A percentile compares a stretch with the other conserved stretches of the same genome.
Conservation (phyloP, 1,140 invertebrate species). For the Drosophila rhopaloa region DNA sequence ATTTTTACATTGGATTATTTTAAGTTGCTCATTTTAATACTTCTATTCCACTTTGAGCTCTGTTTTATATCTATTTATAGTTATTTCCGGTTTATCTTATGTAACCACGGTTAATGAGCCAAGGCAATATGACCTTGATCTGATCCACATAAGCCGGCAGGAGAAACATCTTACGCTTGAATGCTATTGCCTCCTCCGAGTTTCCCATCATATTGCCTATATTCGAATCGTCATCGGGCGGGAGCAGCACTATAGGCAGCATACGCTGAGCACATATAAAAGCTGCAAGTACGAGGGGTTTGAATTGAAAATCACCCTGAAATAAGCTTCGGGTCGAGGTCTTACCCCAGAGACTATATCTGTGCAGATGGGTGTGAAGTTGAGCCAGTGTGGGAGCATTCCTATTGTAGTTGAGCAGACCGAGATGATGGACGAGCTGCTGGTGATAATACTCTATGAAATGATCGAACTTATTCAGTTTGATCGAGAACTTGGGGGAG, state of each 20-base stretch:
- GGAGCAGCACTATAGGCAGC: conserved; percentile 61
- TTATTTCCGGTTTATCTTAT: conserved; percentile 40
- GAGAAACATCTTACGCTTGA: conserved; percentile 64
- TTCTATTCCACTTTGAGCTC: not conserved
- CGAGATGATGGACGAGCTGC: conserved; percentile 52
- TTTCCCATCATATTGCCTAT: conserved; percentile 66
- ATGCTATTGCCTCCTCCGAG: conserved; percentile 52
- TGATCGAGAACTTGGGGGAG: conserved; percentile 57
- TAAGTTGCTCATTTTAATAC: not conserved
- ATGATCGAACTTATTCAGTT: conserved; percentile 70
- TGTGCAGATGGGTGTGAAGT: conserved; percentile 54
- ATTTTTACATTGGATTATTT: no score
- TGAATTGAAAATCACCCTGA: conserved; percentile 4
- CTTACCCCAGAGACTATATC: conserved; percentile 71
- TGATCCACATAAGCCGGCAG: conserved; percentile 67
- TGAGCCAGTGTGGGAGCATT: conserved; percentile 58
- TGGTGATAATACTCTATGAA: conserved; percentile 77
- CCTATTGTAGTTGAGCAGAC: conserved; percentile 55
- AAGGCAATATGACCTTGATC: conserved; percentile 69
- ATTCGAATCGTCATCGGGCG: conserved; percentile 54
- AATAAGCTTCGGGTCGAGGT: not conserved
- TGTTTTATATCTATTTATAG: not conserved
- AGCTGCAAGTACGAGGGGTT: conserved; percentile 37
- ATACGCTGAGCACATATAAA: conserved; percentile 68
- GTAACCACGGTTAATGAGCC: conserved; percentile 61